Evolutionary conservation across 2,113 vertebrate genomes (phyloP), one percentile per base, ranked within the genome.

Genomic region (Scytalopus superciliaris): DNA sequence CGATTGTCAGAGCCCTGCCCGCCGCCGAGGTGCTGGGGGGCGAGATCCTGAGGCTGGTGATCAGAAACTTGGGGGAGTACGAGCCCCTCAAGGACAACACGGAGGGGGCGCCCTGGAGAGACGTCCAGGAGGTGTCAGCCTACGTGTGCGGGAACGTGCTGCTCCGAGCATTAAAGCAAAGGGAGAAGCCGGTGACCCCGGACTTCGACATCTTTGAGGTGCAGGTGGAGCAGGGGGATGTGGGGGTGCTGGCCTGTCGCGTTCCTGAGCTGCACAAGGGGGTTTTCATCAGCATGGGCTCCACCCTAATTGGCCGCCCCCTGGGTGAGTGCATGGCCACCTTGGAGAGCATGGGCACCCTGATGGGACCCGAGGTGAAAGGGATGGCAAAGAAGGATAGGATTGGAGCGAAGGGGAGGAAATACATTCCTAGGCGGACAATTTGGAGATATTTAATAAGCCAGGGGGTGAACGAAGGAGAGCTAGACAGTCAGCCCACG

Each of bases 361-460:
- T 92, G 19, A 3, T 87, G 67, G 81, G 30, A 50, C 7, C 62
- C 0, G 14, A 56, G 44, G 89, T 40, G 35, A 86, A 56, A 27
- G 81, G 25, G 42, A 4, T 14, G 35, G 55, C 3, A 1, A 85
- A 88, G 69, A 78, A 83, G 66, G 47, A 66, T 0, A 6, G 23
- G 13, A 7, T 1, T 0, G 73, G 66, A 19, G 12, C 12, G 7
- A 91, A 85, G 49, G 15, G 57, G 10, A 87, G 89, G 81, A 94
- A 86, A 4, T 95, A 92, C 62, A 87, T 95, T 69, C 85, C 94
- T 16, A 79, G 92, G 22, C 89, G 92, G 13, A 80, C 57, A 6
- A 92, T 95, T 42, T 94, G 94, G 94, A 94, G 82, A 8, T 95
- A 87, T 13, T 83, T 95, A n/a, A 83, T 94, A 74, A 94, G 88